Evolutionary conservation across 2,797 vertebrate genomes (phyloP).

Genomic region (Miichthys miiuy): DNA sequence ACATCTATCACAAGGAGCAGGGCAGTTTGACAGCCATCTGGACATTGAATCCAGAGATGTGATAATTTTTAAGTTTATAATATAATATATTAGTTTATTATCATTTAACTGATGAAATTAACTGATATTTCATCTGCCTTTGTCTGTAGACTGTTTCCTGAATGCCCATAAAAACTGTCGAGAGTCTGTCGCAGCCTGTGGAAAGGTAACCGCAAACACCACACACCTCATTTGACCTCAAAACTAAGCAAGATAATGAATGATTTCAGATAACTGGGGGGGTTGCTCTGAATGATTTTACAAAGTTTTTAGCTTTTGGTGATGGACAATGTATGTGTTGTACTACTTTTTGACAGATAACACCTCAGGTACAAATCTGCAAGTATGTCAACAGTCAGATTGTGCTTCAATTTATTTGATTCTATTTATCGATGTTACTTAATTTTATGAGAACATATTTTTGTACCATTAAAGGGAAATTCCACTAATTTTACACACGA

Average conservation of each 20-base stretch:
- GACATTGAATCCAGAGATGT: constrained; percentile 36
- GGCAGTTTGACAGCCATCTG: constrained; percentile 32
- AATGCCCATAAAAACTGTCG: constrained; percentile 90
- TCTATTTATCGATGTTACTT: not conserved
- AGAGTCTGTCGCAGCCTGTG: constrained; percentile 85
- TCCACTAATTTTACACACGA: not conserved
- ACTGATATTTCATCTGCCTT: constrained; percentile 59
- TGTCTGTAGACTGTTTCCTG: constrained; percentile 88
- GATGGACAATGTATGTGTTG: not conserved
- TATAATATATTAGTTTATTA: no score
- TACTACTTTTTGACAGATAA: not conserved
- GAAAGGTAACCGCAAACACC: constrained; percentile 84
- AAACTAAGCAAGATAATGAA: constrained; percentile 11
- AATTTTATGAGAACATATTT: not conserved
- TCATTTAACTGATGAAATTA: constrained; percentile 38
- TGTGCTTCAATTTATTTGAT: not conserved
- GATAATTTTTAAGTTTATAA: no score
- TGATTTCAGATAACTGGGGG: not conserved
- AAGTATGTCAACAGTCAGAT: not conserved
- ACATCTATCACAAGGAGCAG: constrained; percentile 22
- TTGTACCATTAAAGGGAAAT: not conserved
- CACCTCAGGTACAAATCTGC: not conserved
- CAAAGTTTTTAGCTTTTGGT: not conserved
- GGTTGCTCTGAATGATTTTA: not conserved
- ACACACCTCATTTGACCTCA: not conserved